Conservation (phyloP, 2,113 vertebrate genomes). For the Coregonus clupeaformis region DNA sequence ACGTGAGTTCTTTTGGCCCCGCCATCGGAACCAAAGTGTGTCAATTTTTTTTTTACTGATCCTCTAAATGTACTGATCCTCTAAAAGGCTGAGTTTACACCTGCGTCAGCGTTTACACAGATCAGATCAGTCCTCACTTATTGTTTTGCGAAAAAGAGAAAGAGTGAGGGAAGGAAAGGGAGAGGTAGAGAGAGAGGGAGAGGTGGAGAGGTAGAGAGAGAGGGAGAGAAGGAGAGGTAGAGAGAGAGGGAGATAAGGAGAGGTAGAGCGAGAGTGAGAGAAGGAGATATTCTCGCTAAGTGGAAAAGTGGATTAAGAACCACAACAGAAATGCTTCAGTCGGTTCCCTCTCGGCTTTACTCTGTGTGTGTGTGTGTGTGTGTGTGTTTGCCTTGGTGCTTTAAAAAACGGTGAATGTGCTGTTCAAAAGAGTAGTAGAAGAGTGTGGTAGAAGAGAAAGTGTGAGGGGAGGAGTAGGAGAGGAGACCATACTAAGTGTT, state of each 20-base stretch:
- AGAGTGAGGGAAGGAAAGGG: slow-evolving; percentile 15
- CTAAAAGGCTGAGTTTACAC: slow-evolving; percentile 35
- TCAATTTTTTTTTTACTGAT: too few species aligned
- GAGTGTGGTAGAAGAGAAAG: not conserved
- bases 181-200: not conserved
- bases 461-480: not conserved
- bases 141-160: slow-evolving; percentile 47
- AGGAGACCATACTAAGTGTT: too few species aligned
- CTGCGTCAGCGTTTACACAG: slow-evolving; percentile 61
- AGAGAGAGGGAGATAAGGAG: too few species aligned
- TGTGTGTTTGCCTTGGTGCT: slow-evolving; percentile 22
- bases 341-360: slow-evolving; percentile 55
- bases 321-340: slow-evolving; percentile 61
- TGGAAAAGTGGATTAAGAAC: slow-evolving; percentile 68
- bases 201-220: not conserved
- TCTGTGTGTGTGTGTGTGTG: slow-evolving; percentile 19
- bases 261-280: too few species aligned
- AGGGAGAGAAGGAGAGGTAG: slow-evolving; percentile 19
- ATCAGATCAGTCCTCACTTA: slow-evolving; percentile 60
- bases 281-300: slow-evolving; percentile 50
- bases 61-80: slow-evolving; percentile 38
- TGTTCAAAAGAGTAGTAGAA: not conserved
- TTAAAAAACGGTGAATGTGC: slow-evolving; percentile 21
- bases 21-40: slow-evolving; percentile 13
- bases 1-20: slow-evolving; percentile 22